These are phyloP conservation scores for Tetramorium parvispinum DNA, from an alignment of 1,140 invertebrate genomes.

Conservation along the genomic window DNA sequence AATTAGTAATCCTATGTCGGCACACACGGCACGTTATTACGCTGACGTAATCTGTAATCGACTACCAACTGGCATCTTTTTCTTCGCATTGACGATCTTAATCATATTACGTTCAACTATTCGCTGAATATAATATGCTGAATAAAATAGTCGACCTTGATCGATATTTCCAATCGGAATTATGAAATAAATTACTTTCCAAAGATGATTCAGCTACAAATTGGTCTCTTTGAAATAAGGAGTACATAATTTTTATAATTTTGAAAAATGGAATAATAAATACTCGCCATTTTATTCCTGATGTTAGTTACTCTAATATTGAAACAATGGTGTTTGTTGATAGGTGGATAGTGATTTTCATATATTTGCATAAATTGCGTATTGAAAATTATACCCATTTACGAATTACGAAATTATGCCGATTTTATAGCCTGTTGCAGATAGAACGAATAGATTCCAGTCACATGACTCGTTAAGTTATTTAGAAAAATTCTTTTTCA, in stretches of 20 bases:
- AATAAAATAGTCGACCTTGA: neutral
- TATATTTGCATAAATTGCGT: neutral
- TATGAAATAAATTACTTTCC: neutral
- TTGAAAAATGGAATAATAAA: neutral
- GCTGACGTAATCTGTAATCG: neutral
- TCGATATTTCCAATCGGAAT: neutral
- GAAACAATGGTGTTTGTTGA: neutral
- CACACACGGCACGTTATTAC: neutral
- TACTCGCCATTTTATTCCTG: neutral
- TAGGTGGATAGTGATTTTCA: neutral
- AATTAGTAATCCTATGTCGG: neutral
- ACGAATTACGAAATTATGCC: neutral
- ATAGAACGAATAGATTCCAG: neutral
- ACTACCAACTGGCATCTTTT: neutral
- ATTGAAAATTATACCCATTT: neutral
- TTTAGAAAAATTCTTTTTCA: neutral
- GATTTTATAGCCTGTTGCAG: neutral
- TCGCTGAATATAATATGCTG: neutral
- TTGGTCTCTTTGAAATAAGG: neutral
- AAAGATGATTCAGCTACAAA: neutral
- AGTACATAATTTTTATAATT: neutral
- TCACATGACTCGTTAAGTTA: neutral
- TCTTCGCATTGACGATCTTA: neutral
- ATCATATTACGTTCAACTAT: neutral
- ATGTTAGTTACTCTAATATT: neutral